Evolutionary conservation across 53 echinoderm and acorn worm species (phyloP).

Genomic region (Patiria pectinifera): DNA sequence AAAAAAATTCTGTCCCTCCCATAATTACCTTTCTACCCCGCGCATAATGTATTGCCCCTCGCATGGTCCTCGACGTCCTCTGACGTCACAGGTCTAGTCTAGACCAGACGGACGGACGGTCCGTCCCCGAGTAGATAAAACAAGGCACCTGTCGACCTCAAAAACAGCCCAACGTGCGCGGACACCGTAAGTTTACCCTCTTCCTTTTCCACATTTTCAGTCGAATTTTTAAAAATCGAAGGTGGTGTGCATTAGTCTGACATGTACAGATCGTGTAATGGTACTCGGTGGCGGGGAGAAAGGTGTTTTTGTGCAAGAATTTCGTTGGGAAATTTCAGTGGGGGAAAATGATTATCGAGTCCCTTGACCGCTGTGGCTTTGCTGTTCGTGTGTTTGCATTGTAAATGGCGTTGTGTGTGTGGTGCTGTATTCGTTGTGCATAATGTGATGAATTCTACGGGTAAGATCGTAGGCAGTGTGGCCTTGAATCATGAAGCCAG

Average conservation of each 20-base stretch:
- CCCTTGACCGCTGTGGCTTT: not conserved
- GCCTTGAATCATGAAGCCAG: not conserved
- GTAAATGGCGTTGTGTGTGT: not conserved
- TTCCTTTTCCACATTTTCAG: not conserved
- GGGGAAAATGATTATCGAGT: no score
- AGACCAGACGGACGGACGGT: slow-evolving; percentile 56
- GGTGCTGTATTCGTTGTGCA: no score
- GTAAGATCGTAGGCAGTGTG: not conserved
- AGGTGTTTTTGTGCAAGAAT: not conserved
- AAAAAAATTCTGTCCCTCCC: slow-evolving; percentile 28
- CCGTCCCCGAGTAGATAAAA: slow-evolving; percentile 22
- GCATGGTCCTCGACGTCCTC: slow-evolving; percentile 70
- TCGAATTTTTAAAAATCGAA: not conserved
- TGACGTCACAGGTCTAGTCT: slow-evolving; percentile 80
- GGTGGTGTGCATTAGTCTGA: not conserved
- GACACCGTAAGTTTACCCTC: slow-evolving; percentile 42
- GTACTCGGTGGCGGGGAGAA: not conserved
- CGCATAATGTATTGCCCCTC: slow-evolving; percentile 53
- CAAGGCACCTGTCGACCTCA: slow-evolving; percentile 26
- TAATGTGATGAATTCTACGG: no score
- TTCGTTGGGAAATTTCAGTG: not conserved
- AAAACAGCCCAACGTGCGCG: not conserved
- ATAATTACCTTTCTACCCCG: slow-evolving; percentile 21
- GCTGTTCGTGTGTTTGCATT: slow-evolving; percentile 1
- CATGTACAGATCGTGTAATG: not conserved